Evolutionary conservation across 2,113 vertebrate genomes (phyloP).

Genomic region (Pholis gunnellus): DNA sequence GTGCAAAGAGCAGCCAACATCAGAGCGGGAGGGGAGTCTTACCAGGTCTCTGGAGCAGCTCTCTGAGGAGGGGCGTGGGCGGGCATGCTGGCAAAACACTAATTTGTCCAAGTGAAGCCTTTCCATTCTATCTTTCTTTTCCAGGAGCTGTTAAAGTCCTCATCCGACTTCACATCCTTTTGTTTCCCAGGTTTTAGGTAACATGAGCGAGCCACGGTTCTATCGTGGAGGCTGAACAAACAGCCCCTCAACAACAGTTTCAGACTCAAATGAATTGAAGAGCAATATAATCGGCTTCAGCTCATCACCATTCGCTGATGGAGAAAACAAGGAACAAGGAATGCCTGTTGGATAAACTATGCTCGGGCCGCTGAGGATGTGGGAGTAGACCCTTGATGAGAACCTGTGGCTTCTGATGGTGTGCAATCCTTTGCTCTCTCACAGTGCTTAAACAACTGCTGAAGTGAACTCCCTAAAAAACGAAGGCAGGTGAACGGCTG

Average conservation of each 20-base stretch:
- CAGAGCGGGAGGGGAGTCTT: conserved; percentile 41
- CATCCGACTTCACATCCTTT: conserved; percentile 40
- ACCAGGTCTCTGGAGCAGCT: conserved; percentile 49
- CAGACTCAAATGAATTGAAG: conserved; percentile 31
- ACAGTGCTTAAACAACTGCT: conserved; percentile 20
- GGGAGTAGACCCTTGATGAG: conserved; percentile 56
- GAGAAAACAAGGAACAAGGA: conserved; percentile 31
- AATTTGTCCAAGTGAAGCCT: conserved; percentile 58
- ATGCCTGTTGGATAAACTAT: conserved; percentile 63
- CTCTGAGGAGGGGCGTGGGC: conserved; percentile 60
- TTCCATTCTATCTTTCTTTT: conserved; percentile 50
- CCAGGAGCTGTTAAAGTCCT: conserved; percentile 45
- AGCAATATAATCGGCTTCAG: conserved; percentile 3
- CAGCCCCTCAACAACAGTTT: conserved; percentile 10
- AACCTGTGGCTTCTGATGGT: conserved; percentile 47
- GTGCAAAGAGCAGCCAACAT: conserved; percentile 56
- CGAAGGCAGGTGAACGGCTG: neutral
- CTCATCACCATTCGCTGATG: conserved; percentile 18
- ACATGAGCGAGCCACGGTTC: neutral
- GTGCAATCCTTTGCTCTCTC: conserved; percentile 26
- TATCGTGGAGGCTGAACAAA: conserved; percentile 27
- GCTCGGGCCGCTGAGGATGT: conserved; percentile 41
- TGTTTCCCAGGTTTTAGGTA: conserved; percentile 26
- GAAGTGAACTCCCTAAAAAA: conserved; percentile 6
- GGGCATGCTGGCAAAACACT: conserved; percentile 64